These are phyloP conservation scores for Bos taurus DNA, from an alignment of 2,113 vertebrate genomes.

Conservation along the genomic window DNA sequence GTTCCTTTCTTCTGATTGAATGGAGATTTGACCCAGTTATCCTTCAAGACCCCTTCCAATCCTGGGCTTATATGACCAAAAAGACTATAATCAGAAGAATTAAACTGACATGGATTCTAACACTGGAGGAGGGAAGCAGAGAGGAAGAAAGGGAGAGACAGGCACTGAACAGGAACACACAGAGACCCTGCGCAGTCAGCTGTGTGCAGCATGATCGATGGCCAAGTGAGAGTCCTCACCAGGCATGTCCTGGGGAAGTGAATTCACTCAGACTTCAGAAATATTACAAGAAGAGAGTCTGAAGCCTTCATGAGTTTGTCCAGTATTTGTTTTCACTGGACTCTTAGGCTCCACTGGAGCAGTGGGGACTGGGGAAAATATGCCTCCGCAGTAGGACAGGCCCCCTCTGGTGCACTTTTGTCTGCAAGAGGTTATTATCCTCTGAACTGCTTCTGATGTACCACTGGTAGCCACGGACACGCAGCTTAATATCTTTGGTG, in stretches of 20 bases:
- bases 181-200: not conserved
- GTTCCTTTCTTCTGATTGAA: not conserved
- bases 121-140: not conserved
- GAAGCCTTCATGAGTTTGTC: not conserved
- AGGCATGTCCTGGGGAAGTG: not conserved
- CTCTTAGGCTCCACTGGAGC: not conserved
- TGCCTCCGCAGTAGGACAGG: not conserved
- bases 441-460: not conserved
- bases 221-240: not conserved
- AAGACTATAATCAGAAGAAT: not conserved
- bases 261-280: not conserved
- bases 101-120: not conserved
- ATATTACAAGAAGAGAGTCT: not conserved
- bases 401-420: not conserved
- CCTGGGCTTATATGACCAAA: conserved; percentile 14
- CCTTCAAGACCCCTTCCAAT: not conserved
- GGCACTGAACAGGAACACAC: not conserved
- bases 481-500: not conserved
- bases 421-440: not conserved
- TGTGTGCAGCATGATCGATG: not conserved
- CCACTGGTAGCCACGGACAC: not conserved
- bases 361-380: not conserved
- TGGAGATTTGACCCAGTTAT: not conserved
- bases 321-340: not conserved
- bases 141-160: not conserved